These are phyloP conservation scores for Agrotis puta DNA, from an alignment of 2,888 invertebrate genomes.

Conservation along the genomic window DNA sequence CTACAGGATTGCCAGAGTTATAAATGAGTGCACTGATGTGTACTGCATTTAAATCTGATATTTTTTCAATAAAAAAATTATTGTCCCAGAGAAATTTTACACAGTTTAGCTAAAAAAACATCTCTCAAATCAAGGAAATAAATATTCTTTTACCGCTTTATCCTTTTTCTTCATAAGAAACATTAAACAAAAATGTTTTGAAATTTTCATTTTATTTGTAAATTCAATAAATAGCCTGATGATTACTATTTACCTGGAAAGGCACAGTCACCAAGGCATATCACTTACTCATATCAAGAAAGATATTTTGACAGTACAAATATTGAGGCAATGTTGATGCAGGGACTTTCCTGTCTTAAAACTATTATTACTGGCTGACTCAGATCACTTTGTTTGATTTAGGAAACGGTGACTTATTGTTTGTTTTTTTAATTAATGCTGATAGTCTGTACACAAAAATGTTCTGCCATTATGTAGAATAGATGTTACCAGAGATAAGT, in stretches of 20 bases:
- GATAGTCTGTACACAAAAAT: neutral
- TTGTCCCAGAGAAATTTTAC: neutral
- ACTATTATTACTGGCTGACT: constrained; percentile 15
- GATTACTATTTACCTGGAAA: neutral
- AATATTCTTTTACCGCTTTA: too few species aligned
- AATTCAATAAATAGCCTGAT: neutral
- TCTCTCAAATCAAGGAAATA: neutral
- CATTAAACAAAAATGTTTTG: too few species aligned
- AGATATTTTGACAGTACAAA: constrained; percentile 22
- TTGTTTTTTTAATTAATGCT: neutral
- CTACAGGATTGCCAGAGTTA: neutral
- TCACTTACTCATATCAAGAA: constrained; percentile 4
- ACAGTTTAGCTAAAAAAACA: neutral
- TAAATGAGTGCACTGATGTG: too few species aligned
- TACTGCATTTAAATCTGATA: too few species aligned
- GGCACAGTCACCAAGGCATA: constrained; percentile 7
- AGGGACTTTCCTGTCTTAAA: constrained; percentile 10
- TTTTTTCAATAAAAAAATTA: too few species aligned
- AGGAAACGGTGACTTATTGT: constrained; percentile 2
- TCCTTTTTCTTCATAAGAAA: too few species aligned
- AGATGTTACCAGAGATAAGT: neutral
- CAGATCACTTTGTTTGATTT: constrained; percentile 23
- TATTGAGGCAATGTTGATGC: constrained; percentile 29
- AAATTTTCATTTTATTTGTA: too few species aligned
- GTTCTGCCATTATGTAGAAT: neutral